phyloP scores from a whole-genome alignment of 2,797 vertebrate species.

The Xyrichtys novacula region DNA sequence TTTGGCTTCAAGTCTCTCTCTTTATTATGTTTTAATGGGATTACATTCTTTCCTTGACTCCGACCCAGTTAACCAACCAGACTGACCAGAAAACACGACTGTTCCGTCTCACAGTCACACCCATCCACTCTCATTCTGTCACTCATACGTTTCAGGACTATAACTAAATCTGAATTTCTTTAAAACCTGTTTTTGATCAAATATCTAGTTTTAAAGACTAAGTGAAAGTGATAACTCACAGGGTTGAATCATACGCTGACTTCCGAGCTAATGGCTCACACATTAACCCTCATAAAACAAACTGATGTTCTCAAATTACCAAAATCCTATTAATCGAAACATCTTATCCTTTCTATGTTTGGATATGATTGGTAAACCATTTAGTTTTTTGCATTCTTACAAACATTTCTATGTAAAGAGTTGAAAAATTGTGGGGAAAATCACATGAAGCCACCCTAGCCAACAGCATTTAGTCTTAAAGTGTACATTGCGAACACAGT shows the following conservation, averaged over 20 bases:
- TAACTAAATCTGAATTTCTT: background rate
- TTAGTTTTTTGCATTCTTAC: no score
- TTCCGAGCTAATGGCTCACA: background rate
- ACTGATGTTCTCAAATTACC: no score
- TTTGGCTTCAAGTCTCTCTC: background rate
- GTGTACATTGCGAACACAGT: no score
- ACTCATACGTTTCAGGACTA: background rate
- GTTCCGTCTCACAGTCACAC: slow-evolving; percentile 44
- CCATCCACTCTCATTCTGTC: slow-evolving; percentile 12
- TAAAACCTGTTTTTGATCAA: background rate
- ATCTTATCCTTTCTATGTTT: no score
- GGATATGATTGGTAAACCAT: no score
- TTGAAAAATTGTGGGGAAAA: no score
- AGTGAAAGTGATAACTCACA: background rate
- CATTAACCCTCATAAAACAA: no score
- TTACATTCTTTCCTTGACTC: slow-evolving; percentile 67
- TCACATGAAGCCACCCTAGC: no score
- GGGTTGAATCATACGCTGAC: background rate
- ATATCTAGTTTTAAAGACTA: background rate
- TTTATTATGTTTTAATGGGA: slow-evolving; percentile 54
- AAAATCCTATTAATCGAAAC: no score
- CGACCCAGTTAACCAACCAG: slow-evolving; percentile 69
- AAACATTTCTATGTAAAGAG: no score
- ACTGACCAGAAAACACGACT: slow-evolving; percentile 62
- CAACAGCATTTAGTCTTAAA: no score